These are phyloP conservation scores for Otolemur crassicaudatus DNA, from an alignment of 2,797 vertebrate species.

Conservation along the genomic window DNA sequence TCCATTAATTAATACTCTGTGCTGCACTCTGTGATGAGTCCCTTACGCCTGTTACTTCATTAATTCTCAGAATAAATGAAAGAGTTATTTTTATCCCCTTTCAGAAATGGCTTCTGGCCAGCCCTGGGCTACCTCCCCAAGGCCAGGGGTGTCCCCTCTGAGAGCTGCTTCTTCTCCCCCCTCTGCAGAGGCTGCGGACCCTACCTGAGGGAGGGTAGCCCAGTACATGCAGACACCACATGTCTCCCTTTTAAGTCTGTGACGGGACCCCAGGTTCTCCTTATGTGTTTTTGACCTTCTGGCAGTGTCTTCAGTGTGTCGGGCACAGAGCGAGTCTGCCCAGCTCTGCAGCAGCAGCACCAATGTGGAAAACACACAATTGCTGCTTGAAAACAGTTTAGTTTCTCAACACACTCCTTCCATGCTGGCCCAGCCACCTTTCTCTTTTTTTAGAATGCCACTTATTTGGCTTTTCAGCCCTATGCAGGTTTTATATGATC, in stretches of 20 bases:
- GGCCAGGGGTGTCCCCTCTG: not conserved
- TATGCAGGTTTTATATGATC: constrained; percentile 62
- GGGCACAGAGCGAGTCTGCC: not conserved
- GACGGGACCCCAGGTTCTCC: not conserved
- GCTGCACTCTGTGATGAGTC: not conserved
- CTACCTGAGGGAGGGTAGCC: not conserved
- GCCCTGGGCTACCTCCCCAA: not conserved
- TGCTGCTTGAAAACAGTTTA: constrained; percentile 30
- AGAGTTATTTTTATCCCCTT: not conserved
- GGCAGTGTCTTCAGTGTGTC: not conserved
- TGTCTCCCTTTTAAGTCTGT: not conserved
- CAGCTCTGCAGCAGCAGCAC: not conserved
- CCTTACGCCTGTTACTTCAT: not conserved
- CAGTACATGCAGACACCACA: not conserved
- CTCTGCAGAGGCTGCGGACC: not conserved
- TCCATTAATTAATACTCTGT: not conserved
- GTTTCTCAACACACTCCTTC: not conserved
- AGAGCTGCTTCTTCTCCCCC: not conserved
- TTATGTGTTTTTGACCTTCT: not conserved
- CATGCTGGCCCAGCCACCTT: not conserved
- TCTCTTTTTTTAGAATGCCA: constrained; percentile 48
- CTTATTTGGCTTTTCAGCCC: constrained; percentile 56
- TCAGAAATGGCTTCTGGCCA: not conserved
- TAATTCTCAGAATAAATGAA: not conserved
- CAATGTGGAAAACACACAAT: not conserved